phyloP scores from a whole-genome alignment of 2,888 invertebrate species.

The Macrophya alboannulata region DNA sequence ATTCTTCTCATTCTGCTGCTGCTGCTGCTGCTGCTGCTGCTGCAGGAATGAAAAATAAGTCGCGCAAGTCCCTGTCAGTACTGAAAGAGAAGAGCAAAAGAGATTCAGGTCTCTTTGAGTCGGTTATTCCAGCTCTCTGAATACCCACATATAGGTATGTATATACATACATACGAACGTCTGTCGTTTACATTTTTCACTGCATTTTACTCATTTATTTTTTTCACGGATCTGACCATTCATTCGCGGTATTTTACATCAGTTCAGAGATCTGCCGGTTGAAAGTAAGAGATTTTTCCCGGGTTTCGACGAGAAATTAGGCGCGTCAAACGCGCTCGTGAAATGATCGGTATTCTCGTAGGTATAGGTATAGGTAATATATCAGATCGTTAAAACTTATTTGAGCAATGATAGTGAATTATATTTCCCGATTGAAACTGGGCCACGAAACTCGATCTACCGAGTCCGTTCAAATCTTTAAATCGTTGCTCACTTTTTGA shows the following conservation, averaged over 20 bases:
- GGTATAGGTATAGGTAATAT: no score
- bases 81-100: neutral
- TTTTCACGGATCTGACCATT: neutral
- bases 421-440: constrained; percentile 65
- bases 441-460: constrained; percentile 58
- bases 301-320: no score
- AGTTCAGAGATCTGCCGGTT: constrained; percentile 57
- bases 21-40: no score
- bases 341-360: neutral
- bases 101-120: constrained; percentile 27
- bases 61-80: neutral
- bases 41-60: neutral
- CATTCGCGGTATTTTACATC: constrained; percentile 45
- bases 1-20: neutral
- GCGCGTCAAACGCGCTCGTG: neutral
- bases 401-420: constrained; percentile 66
- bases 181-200: constrained; percentile 29
- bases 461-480: constrained; percentile 11
- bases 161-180: neutral
- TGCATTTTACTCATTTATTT: constrained; percentile 55
- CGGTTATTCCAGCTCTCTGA: constrained; percentile 41
- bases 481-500: constrained; percentile 28
- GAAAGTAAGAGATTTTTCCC: neutral
- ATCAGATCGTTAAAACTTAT: constrained; percentile 57
- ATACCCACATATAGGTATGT: neutral